Conservation (phyloP, 2,797 vertebrate genomes). For the Monodelphis domestica region DNA sequence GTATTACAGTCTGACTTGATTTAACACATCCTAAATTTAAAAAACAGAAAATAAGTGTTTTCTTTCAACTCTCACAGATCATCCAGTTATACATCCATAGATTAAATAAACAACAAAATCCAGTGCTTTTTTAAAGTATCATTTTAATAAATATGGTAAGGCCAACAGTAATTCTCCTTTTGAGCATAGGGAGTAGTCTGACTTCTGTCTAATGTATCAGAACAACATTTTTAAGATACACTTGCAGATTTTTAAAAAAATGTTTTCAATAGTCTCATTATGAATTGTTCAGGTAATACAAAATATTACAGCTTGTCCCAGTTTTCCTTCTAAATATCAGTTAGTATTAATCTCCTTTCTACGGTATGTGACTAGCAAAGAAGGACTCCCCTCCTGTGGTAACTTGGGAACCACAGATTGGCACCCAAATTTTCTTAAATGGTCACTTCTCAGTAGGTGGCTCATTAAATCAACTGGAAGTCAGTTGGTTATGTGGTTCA, state of each 20-base stretch:
- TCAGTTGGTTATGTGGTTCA: not conserved
- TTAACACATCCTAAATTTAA: not conserved
- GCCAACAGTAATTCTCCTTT: slow-evolving; percentile 43
- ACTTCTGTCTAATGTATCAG: not conserved
- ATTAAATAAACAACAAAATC: slow-evolving; percentile 8
- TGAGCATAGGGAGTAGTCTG: not conserved
- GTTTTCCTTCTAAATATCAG: slow-evolving; percentile 59
- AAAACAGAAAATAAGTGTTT: not conserved
- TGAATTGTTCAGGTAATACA: slow-evolving; percentile 36
- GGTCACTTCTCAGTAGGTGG: not conserved
- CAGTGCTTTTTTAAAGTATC: slow-evolving; percentile 15
- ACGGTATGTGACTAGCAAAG: slow-evolving; percentile 64
- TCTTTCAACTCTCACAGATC: not conserved
- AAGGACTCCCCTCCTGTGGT: not conserved
- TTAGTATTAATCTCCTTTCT: slow-evolving; percentile 40
- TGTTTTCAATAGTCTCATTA: not conserved
- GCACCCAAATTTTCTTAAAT: not conserved
- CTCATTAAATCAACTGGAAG: not conserved
- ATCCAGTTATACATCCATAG: slow-evolving; percentile 9
- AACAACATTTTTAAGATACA: not conserved
- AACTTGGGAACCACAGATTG: not conserved
- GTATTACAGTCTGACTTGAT: not conserved
- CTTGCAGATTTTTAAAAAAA: not conserved
- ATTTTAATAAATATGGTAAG: slow-evolving; percentile 74
- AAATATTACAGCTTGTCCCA: slow-evolving; percentile 71